Conservation (phyloP, 2,797 vertebrate genomes). For the Lutra lutra region DNA sequence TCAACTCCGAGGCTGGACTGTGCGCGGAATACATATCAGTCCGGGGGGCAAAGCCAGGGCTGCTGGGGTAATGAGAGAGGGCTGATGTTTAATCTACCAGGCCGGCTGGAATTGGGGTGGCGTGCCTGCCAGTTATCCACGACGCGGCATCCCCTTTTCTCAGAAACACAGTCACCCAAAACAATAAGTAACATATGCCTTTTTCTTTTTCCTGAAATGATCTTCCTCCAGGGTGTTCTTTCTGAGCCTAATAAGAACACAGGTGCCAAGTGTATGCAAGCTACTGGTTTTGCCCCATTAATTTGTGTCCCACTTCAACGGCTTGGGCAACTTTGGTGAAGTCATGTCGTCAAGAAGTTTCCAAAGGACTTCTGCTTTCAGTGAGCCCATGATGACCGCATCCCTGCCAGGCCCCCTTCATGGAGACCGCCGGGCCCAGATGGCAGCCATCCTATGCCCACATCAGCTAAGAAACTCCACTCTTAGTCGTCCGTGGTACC, state of each 20-base stretch:
- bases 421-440: background rate
- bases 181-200: conserved; percentile 87
- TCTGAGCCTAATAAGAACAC: conserved; percentile 79
- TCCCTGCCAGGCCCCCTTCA: background rate
- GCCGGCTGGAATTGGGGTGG: conserved; percentile 82
- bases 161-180: conserved; percentile 84
- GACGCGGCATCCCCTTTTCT: conserved; percentile 81
- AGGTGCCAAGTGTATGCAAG: conserved; percentile 71
- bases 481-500: background rate
- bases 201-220: conserved; percentile 79
- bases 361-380: conserved; percentile 42
- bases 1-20: conserved; percentile 86
- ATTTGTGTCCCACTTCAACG: conserved; percentile 72
- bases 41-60: conserved; percentile 80
- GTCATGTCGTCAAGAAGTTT: background rate
- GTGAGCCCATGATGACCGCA: background rate
- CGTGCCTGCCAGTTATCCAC: conserved; percentile 87
- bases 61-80: conserved; percentile 83
- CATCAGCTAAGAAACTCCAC: background rate
- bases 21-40: conserved; percentile 87
- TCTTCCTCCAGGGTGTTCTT: conserved; percentile 77
- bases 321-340: conserved; percentile 35
- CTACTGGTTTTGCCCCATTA: conserved; percentile 75
- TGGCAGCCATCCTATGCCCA: background rate
- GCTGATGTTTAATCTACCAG: conserved; percentile 88